Base-by-base conservation (phyloP, 2,888 invertebrate species). In the Patella pellucida region DNA sequence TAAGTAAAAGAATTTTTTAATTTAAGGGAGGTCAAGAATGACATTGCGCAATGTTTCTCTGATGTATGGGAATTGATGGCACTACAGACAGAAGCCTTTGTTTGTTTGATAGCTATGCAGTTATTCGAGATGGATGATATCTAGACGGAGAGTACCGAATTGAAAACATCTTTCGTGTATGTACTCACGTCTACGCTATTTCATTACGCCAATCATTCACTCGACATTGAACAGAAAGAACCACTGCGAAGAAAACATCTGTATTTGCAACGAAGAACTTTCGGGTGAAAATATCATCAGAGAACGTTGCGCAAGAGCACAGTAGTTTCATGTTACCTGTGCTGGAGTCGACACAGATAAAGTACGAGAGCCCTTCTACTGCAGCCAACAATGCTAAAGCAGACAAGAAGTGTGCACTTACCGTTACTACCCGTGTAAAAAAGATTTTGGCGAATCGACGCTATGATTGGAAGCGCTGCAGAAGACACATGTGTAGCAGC, bases 251-350 rank as follows among this genome's bases (percentile, higher is more conserved):
- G 69, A 12, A 16, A 23, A n/a, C 56, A 52, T 76, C 70, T 52
- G 68, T 62, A 68, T 68, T 68, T 72, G 75, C 23, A 77, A 77
- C 68, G 73, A 75, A 15, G 77, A 77, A 73, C 77, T 77, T 14
- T 16, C 52, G 5, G 79, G 75, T 23, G 79, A 77, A 51, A 75
- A 68, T 16, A 54, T 77, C 16, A 75, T 77, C 50, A 16, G 76
- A 14, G 71, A 73, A 16, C n/a, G 69, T 11, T 79, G 76, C 69
- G 15, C 74, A n/a, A 62, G 69, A 16, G 80, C 78, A 11, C 71
- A 80, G 51, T 80, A 73, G 62, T 78, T 78, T 54, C 77, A 76
- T 56, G 76, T 76, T 68, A 70, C 76, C 14, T 78, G 80, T 71
- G 76, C 52, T 3, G 67, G 71, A 14, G 67, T 80, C 0, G 75